Evolutionary conservation across 2,113 vertebrate species (phyloP), one percentile per base, ranked within the genome.

Genomic region (Petrocephalus zakoni): DNA sequence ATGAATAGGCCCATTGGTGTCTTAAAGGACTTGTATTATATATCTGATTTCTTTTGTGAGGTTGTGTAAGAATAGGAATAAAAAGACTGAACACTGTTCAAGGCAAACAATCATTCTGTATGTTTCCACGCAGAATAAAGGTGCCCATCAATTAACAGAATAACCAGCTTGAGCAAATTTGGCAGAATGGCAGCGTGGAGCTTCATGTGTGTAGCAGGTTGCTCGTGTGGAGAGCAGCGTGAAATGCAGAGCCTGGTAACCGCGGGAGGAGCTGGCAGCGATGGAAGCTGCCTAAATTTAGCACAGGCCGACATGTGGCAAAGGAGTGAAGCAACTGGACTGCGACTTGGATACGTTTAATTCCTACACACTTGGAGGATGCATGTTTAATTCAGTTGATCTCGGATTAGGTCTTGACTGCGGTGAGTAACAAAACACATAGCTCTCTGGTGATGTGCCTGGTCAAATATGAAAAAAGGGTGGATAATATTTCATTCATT

Each of bases 231-330:
- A 83, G 34, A 8, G 21, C 37, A 22, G 37, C 1, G 10, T n/a
- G 46, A 83, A n/a, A 55, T 19, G 22, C 34, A 78, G 87, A 72
- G 46, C 42, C 55, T 56, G 49, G 85, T 89, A 83, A 75, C 89
- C 22, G 34, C 19, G 51, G 85, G 47, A 22, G 46, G 86, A 88
- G 29, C 15, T 0, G 72, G 87, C 82, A 75, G 84, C 61, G 49
- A 81, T 85, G 49, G 91, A 90, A 90, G 58, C 34, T 21, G 7
- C 89, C 93, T 94, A 94, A 94, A 94, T 94, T 92, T 94, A 94
- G 93, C 72, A 52, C 89, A 88, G 82, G 52, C 21, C 21, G 91
- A 92, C 88, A 92, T 92, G 92, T 91, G 90, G 88, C 61, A 90
- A 55, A 2, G 42, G 90, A 25, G 90, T 86, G 53, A 49, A 1